Conservation (phyloP, 2,797 vertebrate genomes). For the Tapirus indicus region DNA sequence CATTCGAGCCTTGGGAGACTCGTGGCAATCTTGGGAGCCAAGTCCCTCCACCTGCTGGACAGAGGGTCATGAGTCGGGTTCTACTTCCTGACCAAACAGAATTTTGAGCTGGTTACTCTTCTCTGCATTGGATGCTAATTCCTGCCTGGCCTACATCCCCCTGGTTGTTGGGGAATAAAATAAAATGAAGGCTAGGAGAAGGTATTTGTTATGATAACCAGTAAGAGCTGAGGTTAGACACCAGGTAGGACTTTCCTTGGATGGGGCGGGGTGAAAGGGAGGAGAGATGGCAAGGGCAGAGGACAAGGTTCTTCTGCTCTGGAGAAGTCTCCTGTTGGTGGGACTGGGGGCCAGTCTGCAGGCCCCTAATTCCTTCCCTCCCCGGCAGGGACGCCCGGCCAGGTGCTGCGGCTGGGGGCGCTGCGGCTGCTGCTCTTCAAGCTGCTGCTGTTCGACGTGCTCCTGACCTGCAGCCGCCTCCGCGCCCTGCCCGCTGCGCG, state of each 20-base stretch:
- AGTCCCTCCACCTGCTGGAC: not conserved
- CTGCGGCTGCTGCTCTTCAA: slow-evolving; percentile 86
- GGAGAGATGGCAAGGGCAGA: not conserved
- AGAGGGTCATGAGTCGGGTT: not conserved
- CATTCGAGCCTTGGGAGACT: not conserved
- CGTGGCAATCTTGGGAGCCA: not conserved
- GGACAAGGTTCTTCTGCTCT: not conserved
- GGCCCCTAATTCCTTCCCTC: not conserved
- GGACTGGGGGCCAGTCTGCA: accelerated
- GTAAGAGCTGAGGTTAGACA: not conserved
- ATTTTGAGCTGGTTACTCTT: not conserved
- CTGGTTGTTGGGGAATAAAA: not conserved
- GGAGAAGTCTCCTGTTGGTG: accelerated
- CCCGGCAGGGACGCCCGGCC: not conserved
- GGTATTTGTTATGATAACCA: not conserved
- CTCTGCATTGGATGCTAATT: not conserved
- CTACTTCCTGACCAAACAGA: not conserved
- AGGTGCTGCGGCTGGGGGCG: slow-evolving; percentile 68
- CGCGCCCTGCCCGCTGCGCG: not conserved
- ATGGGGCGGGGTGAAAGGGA: too few species aligned
- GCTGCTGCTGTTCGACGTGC: slow-evolving; percentile 79
- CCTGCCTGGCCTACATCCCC: not conserved
- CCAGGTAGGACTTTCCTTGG: not conserved
- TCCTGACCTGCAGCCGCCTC: slow-evolving; percentile 84
- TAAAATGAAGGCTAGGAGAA: not conserved